Evolutionary conservation across 1,140 invertebrate species (phyloP).

Genomic region (Drosophila ohnishii): DNA sequence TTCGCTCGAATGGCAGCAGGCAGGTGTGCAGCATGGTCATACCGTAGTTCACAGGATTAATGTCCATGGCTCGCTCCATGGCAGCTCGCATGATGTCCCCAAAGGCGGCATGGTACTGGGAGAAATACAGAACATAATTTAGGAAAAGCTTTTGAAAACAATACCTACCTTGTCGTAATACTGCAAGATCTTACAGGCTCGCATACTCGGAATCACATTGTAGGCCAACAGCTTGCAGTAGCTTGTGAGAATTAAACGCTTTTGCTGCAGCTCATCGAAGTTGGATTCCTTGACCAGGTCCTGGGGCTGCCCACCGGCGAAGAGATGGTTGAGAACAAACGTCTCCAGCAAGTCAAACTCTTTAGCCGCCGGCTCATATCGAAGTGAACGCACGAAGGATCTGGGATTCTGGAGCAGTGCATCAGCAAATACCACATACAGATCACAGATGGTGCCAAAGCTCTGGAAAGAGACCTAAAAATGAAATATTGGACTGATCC

Average conservation of each 20-base stretch:
- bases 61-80: slow-evolving; percentile 39
- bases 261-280: slow-evolving; percentile 10
- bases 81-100: slow-evolving; percentile 50
- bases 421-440: slow-evolving; percentile 37
- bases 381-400: not conserved
- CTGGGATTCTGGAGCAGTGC: not conserved
- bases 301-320: not conserved
- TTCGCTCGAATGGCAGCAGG: slow-evolving; percentile 16
- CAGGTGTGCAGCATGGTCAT: slow-evolving; percentile 64
- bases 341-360: slow-evolving; percentile 44
- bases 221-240: slow-evolving; percentile 55
- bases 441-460: slow-evolving; percentile 46
- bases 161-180: slow-evolving; percentile 43
- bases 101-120: slow-evolving; percentile 25
- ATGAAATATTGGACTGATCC: not conserved
- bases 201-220: slow-evolving; percentile 58
- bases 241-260: slow-evolving; percentile 29
- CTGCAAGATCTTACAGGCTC: slow-evolving; percentile 30
- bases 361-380: slow-evolving; percentile 1
- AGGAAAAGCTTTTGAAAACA: accelerated
- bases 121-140: not conserved
- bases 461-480: slow-evolving; percentile 8
- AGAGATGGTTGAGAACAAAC: slow-evolving; percentile 20
- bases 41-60: slow-evolving; percentile 51
- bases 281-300: not conserved